phyloP scores from a whole-genome alignment of 2,797 vertebrate genomes.

The Gymnoscopelus braueri region DNA sequence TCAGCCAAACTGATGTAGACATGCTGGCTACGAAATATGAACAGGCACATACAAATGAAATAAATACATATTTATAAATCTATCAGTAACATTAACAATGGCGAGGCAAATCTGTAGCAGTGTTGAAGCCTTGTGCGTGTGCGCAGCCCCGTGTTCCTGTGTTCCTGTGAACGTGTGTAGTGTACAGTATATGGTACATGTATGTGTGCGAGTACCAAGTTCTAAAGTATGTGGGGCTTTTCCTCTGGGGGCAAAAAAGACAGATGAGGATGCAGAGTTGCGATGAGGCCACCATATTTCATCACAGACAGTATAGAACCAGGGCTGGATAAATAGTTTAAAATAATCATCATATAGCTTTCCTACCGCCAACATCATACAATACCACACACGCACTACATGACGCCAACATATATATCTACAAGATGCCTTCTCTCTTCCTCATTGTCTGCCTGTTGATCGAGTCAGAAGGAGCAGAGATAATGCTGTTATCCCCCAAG shows the following conservation, averaged over 20 bases:
- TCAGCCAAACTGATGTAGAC: too few relatives aligned
- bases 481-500: conserved; percentile 25
- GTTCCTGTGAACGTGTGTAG: neutral
- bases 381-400: conserved; percentile 57
- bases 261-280: conserved; percentile 69
- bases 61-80: too few relatives aligned
- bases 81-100: conserved; percentile 12
- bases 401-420: conserved; percentile 44
- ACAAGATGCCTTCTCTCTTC: neutral
- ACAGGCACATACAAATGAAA: too few relatives aligned
- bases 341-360: conserved; percentile 66
- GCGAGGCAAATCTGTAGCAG: conserved; percentile 1
- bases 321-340: conserved; percentile 73
- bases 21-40: too few relatives aligned
- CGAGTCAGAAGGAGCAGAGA: conserved; percentile 14
- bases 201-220: conserved; percentile 38
- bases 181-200: conserved; percentile 8
- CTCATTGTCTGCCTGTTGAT: conserved; percentile 24
- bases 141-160: neutral
- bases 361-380: conserved; percentile 21
- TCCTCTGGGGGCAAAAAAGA: conserved; percentile 74
- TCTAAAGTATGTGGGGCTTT: conserved; percentile 68
- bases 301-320: conserved; percentile 75
- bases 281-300: conserved; percentile 72
- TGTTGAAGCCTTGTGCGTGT: conserved; percentile 2